Evolutionary conservation across 2,797 vertebrate species (phyloP), one percentile per base, ranked within the genome.

Genomic region (Nannoperca obscura): DNA sequence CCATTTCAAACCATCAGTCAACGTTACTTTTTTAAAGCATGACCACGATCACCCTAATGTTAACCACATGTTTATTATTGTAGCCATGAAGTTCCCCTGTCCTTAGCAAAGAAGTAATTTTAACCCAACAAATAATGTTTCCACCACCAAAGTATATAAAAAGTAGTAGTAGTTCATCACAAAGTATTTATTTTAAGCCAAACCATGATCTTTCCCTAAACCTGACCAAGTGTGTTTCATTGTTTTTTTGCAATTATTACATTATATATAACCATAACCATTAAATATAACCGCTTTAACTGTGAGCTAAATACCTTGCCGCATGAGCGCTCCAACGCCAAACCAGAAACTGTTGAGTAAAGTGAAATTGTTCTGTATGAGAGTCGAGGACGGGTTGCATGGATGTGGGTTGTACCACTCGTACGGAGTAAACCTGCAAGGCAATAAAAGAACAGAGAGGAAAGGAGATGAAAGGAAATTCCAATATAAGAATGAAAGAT

Each of bases 261-360:
- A n/a, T 27, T 27, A 27, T 27, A 27, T 27, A 27, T 27, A 27
- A 27, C 24, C 24, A 27, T 27, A 27, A 27, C 24, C 24, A 27
- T 36, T 36, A n/a, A 58, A 53, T 9, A 20, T 15, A 32, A 46
- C 38, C 4, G 0, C 30, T 59, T 50, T 57, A 10, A 60, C 19
- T 89, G 92, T 84, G 80, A 94, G 92, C 88, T 84, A 65, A 91
- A 91, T 96, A 98, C 98, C 98, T 98, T 99, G 98, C 83, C 97
- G 96, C 98, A 99, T 98, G 88, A 99, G 97, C 86, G 98, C 98
- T 91, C 97, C 97, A 83, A 99, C 96, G 89, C 97, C 97, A 93
- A 99, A 99, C 98, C 98, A 99, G 96, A 99, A 97, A 94, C 97
- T 98, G 94, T 99, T 99, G 86, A 99, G 95, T 84, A 99, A 94